phyloP scores from a whole-genome alignment of 2,797 vertebrate genomes.

The Melanotaenia trifasciata region DNA sequence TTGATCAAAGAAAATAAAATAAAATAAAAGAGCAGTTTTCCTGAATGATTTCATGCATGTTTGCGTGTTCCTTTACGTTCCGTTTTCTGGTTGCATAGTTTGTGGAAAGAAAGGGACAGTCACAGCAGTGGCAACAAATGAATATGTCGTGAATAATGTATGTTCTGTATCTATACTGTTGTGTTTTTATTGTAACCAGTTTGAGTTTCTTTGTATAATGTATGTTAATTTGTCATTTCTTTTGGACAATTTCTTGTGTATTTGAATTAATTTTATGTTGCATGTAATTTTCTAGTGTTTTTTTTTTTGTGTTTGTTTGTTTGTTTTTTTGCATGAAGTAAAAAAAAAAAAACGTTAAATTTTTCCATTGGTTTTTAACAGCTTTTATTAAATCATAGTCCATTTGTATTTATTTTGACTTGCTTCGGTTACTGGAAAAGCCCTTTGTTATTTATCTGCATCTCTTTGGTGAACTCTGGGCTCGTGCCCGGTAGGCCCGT shows the following conservation, averaged over 20 bases:
- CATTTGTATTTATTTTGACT: not conserved
- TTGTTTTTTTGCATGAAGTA: not conserved
- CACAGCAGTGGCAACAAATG: not conserved
- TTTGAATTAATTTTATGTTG: not conserved
- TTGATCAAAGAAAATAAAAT: not conserved
- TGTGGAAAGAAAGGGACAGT: not conserved
- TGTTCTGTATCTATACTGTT: not conserved
- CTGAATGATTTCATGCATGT: not conserved
- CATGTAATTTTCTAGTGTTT: not conserved
- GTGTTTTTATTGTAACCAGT: not conserved
- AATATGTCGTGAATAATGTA: not conserved
- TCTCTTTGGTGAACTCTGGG: not conserved
- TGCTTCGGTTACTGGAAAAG: not conserved
- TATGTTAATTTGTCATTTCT: not conserved
- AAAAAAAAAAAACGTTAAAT: not conserved
- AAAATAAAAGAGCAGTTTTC: not conserved
- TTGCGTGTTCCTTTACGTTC: not conserved
- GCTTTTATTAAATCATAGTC: not conserved
- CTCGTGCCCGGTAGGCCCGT: not conserved
- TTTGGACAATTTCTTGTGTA: not conserved
- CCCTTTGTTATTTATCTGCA: not conserved
- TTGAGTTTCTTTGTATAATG: not conserved
- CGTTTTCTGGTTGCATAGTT: too few relatives aligned
- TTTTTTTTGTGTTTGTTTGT: too few relatives aligned
- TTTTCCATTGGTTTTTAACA: not conserved